Conservation (phyloP, 2,888 invertebrate species). For the Melieria omissa region DNA sequence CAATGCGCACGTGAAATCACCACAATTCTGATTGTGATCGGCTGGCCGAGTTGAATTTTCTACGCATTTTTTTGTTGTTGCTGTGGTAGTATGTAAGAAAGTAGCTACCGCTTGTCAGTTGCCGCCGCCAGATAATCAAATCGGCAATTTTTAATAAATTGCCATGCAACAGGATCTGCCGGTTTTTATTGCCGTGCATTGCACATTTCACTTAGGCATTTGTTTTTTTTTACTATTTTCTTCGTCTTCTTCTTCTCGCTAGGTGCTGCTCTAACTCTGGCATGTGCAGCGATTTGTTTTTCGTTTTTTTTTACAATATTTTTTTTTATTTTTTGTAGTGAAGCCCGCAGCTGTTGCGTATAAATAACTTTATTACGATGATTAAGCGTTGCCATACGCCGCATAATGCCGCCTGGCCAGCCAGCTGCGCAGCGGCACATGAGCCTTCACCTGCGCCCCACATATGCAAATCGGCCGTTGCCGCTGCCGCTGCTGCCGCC, state of each 20-base stretch:
- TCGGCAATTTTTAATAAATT: slow-evolving; percentile 38
- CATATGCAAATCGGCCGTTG: not conserved
- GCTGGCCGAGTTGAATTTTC: not conserved
- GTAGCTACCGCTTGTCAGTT: slow-evolving; percentile 19
- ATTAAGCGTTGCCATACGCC: slow-evolving; percentile 21
- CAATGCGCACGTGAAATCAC: too few relatives aligned
- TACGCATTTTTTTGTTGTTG: not conserved
- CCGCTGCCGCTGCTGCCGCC: not conserved
- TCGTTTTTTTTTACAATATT: not conserved
- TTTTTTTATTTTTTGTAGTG: not conserved
- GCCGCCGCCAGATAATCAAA: slow-evolving; percentile 34
- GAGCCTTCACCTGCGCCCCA: slow-evolving; percentile 3
- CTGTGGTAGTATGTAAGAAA: not conserved
- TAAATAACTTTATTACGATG: slow-evolving; percentile 37
- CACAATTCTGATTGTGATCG: too few relatives aligned
- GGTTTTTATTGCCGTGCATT: not conserved
- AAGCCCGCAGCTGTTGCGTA: slow-evolving; percentile 28
- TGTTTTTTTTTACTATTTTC: not conserved
- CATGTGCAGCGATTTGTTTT: not conserved
- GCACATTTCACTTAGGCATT: not conserved
- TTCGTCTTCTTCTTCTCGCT: slow-evolving; percentile 4
- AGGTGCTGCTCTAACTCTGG: slow-evolving; percentile 8
- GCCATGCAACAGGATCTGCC: slow-evolving; percentile 20
- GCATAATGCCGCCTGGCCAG: not conserved
- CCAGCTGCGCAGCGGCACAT: slow-evolving; percentile 11